phyloP scores from a whole-genome alignment of 2,888 invertebrate genomes.

The Clistopyga incitator region DNA sequence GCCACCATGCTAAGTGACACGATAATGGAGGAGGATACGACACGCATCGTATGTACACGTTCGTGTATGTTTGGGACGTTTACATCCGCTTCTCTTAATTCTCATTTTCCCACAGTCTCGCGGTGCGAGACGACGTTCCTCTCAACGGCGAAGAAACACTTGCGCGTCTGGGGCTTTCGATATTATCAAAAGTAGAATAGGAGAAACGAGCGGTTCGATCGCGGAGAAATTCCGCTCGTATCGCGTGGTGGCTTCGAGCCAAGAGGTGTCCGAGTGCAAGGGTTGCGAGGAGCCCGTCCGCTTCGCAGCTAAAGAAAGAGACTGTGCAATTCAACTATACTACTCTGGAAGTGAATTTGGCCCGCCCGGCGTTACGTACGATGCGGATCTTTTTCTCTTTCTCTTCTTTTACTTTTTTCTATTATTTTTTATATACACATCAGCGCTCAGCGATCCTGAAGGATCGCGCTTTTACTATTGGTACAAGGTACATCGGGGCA shows the following conservation, averaged over 20 bases:
- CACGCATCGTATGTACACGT: constrained; percentile 2
- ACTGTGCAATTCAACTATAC: constrained; percentile 23
- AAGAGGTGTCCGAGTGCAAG: constrained; percentile 45
- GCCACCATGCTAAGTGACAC: constrained; percentile 36
- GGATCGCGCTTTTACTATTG: constrained; percentile 42
- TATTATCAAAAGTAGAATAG: constrained; percentile 9
- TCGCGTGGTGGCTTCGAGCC: constrained; percentile 50
- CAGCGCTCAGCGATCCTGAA: constrained; percentile 55
- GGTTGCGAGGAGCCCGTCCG: constrained; percentile 34
- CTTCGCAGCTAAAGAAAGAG: constrained; percentile 22
- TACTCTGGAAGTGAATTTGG: constrained; percentile 57
- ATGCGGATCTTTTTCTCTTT: constrained; percentile 42
- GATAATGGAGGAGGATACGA: constrained; percentile 46
- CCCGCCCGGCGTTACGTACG: constrained; percentile 50
- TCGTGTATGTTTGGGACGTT: too few species aligned
- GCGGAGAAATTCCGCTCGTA: constrained; percentile 26
- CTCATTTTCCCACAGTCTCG: not conserved
- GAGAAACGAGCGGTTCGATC: not conserved
- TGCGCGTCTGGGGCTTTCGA: constrained; percentile 6
- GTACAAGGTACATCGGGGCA: constrained; percentile 21
- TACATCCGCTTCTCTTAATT: not conserved
- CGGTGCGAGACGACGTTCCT: constrained; percentile 1
- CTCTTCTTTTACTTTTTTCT: constrained; percentile 5
- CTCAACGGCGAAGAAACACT: constrained; percentile 1
- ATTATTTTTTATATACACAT: constrained; percentile 17